Evolutionary conservation across 2,113 vertebrate species (phyloP).

Genomic region (Callipepla californica): DNA sequence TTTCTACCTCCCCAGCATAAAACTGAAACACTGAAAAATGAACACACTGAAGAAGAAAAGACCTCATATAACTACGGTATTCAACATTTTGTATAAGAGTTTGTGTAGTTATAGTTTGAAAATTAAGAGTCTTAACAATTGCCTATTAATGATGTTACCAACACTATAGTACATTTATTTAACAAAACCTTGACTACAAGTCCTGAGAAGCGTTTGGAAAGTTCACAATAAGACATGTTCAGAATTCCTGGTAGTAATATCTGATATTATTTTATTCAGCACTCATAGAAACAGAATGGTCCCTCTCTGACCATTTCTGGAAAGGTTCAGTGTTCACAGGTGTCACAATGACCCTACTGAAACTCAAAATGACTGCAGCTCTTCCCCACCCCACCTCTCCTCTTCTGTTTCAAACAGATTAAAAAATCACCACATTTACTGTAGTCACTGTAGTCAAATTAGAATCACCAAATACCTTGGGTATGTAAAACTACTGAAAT

Average conservation of each 20-base stretch:
- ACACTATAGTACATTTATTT: background rate
- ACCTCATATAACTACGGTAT: background rate
- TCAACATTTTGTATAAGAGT: background rate
- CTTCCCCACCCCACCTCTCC: background rate
- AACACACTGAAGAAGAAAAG: background rate
- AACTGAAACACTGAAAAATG: background rate
- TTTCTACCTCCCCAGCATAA: background rate
- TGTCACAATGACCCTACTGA: background rate
- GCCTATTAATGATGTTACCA: background rate
- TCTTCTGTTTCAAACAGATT: slow-evolving; percentile 1
- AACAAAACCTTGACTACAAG: background rate
- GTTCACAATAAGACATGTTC: background rate
- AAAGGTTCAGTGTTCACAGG: background rate
- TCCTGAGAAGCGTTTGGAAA: background rate
- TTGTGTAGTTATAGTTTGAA: slow-evolving; percentile 13
- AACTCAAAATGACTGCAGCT: background rate
- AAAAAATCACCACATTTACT: slow-evolving; percentile 2
- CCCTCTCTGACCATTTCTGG: background rate
- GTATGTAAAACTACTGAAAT: background rate
- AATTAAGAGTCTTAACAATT: background rate
- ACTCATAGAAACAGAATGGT: background rate
- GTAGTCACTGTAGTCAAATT: background rate
- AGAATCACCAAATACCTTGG: background rate
- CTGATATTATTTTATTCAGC: background rate
- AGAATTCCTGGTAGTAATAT: background rate